Evolutionary conservation across 2,888 invertebrate species (phyloP), one percentile per base, ranked within the genome.

Genomic region (Diabrotica balteata): DNA sequence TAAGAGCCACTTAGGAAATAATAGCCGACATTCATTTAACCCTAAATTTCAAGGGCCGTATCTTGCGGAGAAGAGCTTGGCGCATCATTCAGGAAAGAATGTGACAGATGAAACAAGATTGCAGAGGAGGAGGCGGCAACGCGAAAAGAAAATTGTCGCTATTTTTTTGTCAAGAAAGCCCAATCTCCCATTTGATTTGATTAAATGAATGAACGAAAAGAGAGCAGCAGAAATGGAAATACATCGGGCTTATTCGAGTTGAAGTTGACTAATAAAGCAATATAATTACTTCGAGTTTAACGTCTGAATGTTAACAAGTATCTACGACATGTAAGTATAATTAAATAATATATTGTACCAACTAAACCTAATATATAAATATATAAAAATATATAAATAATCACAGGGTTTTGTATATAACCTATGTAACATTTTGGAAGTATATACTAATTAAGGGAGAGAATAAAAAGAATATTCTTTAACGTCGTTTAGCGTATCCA

Each of bases 181-280:
- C 62, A 66, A 68, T 68, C 68, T 68, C 54, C 65, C 59, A 54
- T 68, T 68, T 65, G 58, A 63, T 65, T 62, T 59, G 65, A 68
- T 68, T 66, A 59, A 53, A 68, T 63, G 46, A 45, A 57, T 7
- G 57, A 43, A 58, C 10, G 22, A 61, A 47, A 44, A 11, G 52
- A 52, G 61, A 44, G 32, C 32, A 51, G 5, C 46, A 66, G 66
- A 50, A 62, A 57, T 44, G 51, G 42, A 58, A 53, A 58, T n/a
- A 51, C 32, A 32, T 32, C 32, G 32, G 32, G 32, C 32, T 32
- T 32, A 32, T 32, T 32, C 32, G 32, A 32, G 32, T 32, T 32
- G 32, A 32, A 32, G 32, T 32, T 32, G 32, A 32, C 32, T 32
- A 32, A 32, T 32, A 32, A 32, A 32, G 32, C 32, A 32, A 32